These are phyloP conservation scores for Etia nguti DNA, from an alignment of 2,113 vertebrate genomes.

Conservation along the genomic window DNA sequence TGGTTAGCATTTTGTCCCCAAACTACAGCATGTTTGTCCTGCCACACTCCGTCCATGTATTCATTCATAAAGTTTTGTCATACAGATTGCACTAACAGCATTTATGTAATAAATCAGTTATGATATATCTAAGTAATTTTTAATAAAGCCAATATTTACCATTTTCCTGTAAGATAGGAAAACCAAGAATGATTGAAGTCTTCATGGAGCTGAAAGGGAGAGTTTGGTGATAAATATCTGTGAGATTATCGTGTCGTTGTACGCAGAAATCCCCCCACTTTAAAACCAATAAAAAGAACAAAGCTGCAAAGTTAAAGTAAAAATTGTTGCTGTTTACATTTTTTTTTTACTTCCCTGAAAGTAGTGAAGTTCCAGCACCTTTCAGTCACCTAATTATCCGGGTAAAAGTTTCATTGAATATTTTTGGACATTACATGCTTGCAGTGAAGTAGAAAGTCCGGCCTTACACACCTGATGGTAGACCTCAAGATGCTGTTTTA, in stretches of 20 bases:
- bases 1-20: background rate
- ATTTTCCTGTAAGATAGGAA: background rate
- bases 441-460: rapidly evolving
- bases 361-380: background rate
- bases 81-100: background rate
- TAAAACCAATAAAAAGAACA: background rate
- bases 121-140: rapidly evolving
- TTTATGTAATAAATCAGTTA: background rate
- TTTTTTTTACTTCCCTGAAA: background rate
- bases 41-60: background rate
- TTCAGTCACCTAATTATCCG: background rate
- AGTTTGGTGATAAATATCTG: background rate
- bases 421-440: background rate
- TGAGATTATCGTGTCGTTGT: rapidly evolving
- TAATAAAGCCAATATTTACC: background rate
- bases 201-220: background rate
- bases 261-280: background rate
- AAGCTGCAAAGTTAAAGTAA: background rate
- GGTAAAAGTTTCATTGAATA: rapidly evolving
- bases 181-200: rapidly evolving
- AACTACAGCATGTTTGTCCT: background rate
- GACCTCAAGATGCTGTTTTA: background rate
- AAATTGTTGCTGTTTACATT: background rate
- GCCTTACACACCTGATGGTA: background rate
- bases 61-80: background rate